Evolutionary conservation across 2,797 vertebrate species (phyloP).

Genomic region (Pogoniulus pusillus): DNA sequence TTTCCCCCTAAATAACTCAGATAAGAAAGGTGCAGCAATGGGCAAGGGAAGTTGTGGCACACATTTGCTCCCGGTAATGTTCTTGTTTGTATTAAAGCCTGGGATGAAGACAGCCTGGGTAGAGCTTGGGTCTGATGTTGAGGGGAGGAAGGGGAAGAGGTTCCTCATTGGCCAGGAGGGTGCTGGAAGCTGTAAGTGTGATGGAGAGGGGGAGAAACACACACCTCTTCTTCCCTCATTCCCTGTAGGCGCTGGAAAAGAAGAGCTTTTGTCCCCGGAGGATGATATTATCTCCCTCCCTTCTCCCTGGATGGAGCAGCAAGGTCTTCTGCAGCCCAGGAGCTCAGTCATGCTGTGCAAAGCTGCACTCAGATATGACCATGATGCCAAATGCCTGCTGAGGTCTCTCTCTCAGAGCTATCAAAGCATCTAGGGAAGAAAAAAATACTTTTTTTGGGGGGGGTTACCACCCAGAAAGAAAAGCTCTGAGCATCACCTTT

Average conservation of each 20-base stretch:
- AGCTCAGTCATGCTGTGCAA: background rate
- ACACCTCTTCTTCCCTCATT: background rate
- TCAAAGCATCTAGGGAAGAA: background rate
- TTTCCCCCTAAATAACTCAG: background rate
- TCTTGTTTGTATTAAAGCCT: background rate
- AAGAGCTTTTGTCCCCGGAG: background rate
- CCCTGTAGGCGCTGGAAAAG: background rate
- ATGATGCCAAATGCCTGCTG: rapidly evolving
- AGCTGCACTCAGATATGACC: background rate
- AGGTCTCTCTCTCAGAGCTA: rapidly evolving
- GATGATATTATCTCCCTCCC: background rate
- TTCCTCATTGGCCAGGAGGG: rapidly evolving
- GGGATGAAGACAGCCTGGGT: background rate
- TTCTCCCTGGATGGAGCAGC: background rate
- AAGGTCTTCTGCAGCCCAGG: background rate
- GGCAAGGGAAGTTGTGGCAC: background rate
- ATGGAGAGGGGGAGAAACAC: background rate
- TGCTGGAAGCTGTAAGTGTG: background rate
- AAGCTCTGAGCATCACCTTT: background rate
- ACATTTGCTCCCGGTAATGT: background rate
- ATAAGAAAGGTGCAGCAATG: background rate
- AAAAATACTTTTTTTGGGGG: background rate
- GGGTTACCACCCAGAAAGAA: background rate
- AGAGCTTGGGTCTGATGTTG: background rate
- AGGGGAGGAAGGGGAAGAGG: background rate